Base-by-base conservation (phyloP, 2,888 invertebrate genomes). In the Lasioglossum oenotherae region DNA sequence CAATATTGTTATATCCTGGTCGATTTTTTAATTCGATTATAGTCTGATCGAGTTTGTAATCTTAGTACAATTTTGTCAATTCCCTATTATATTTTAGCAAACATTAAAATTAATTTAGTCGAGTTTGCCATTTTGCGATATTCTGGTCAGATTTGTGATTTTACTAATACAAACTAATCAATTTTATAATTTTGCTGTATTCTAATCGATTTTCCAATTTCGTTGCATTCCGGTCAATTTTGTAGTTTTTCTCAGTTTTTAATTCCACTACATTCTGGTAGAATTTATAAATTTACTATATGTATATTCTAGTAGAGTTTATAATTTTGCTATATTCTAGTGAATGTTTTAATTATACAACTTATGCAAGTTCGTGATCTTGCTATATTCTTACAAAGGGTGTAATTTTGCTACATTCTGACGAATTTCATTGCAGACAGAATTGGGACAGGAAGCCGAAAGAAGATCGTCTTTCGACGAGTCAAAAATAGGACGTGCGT, bases 401-500 rank as follows among this genome's bases (percentile, higher is more conserved):
- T 31, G 14, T 64, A 64, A 64, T 16, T 64, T 16, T 64, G 31
- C 6, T 64, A 19, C 31, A 31, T 31, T 64, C 35, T 64, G 64
- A 27, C 35, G 19, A 64, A 31, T 31, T 31, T 64, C 8, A 75
- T 77, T 67, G 60, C 73, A 77, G 82, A 71, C 64, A 72, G 46
- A 60, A 69, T 44, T 44, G 44, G 78, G 81, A 71, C 76, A 46
- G 77, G 74, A 73, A 78, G 27, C 77, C 77, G 72, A 72, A 82
- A 76, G 69, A 78, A 84, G 82, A 79, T 69, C 57, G 72, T 72
- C 80, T 73, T 57, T 57, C 64, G 73, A 69, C 72, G 41, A 88
- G 91, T 89, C 92, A 89, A 92, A 94, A 94, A 94, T 94, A 94
- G 93, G 81, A 87, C 74, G 84, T 74, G 81, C 87, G 90, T 81